These are phyloP conservation scores for Philereme vetulata DNA, from an alignment of 2,888 invertebrate genomes.

Conservation along the genomic window DNA sequence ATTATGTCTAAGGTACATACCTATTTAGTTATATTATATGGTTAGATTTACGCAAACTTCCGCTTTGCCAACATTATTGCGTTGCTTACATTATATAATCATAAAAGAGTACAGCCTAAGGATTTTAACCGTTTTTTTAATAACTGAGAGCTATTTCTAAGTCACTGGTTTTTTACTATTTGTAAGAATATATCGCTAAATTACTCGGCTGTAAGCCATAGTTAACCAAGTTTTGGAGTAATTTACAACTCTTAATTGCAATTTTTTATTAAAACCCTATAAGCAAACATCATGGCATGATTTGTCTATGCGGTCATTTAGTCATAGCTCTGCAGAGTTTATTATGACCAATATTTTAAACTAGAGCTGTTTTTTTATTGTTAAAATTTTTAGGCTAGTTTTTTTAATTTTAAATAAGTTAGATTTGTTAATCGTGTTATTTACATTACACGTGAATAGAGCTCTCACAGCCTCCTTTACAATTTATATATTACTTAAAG, in stretches of 20 bases:
- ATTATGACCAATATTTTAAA: conserved; percentile 80
- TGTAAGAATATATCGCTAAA: conserved; percentile 67
- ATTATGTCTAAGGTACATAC: conserved; percentile 81
- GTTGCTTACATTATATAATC: conserved; percentile 83
- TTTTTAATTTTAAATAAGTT: conserved; percentile 81
- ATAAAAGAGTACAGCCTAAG: conserved; percentile 83
- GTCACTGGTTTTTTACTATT: conserved; percentile 78
- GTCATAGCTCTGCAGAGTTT: conserved; percentile 80
- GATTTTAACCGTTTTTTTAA: conserved; percentile 81
- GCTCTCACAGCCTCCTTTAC: conserved; percentile 79
- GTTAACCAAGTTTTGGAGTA: conserved; percentile 79
- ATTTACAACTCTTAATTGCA: conserved; percentile 78
- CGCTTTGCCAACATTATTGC: conserved; percentile 83
- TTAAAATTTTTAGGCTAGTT: conserved; percentile 84
- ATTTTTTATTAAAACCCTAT: conserved; percentile 69
- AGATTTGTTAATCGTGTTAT: conserved; percentile 83
- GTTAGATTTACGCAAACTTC: conserved; percentile 82
- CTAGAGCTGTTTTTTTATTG: conserved; percentile 76
- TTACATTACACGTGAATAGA: conserved; percentile 77
- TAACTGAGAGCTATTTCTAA: conserved; percentile 84
- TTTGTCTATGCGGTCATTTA: conserved; percentile 75
- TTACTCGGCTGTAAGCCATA: conserved; percentile 71
- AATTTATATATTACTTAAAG: conserved; percentile 56
- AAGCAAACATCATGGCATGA: conserved; percentile 81
- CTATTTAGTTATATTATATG: conserved; percentile 82